Evolutionary conservation across 2,888 invertebrate species (phyloP), one percentile per base, ranked within the genome.

Genomic region (Agelastica alni): DNA sequence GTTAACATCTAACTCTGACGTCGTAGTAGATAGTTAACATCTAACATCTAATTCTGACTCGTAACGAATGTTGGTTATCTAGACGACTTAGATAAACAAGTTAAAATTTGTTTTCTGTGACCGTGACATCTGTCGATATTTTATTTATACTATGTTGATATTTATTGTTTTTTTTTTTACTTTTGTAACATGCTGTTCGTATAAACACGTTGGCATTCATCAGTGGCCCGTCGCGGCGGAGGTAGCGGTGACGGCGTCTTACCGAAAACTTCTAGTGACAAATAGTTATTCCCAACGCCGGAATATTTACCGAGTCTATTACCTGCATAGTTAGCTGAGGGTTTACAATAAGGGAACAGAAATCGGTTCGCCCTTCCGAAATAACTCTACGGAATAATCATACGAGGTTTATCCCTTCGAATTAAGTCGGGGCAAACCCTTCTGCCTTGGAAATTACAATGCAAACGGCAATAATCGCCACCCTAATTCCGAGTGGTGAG

Each of bases 341-440:
- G 37, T 36, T 46, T 46, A 36, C 14, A 10, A 4, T n/a, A 34
- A 22, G 45, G 45, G 22, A 5, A 10, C n/a, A n/a, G n/a, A n/a
- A n/a, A n/a, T n/a, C 5, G 13, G 9, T 17, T 12, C 46, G 22
- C 36, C 36, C 46, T 26, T 26, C 31, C 26, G 36, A 37, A 46
- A 46, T 46, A 46, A 46, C 46, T 36, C 46, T 46, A 46, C 46
- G 37, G 46, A 46, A 37, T 36, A 46, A 46, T 46, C 28, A 46
- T 46, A n/a, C 13, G 16, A 37, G 46, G 46, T 37, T 37, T 46
- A 46, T 46, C 46, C 46, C 16, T 46, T 46, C 37, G 28, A 46
- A 46, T 46, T 46, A 46, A 46, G 20, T 46, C 37, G 22, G 46
- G 46, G 26, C 46, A 14, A 46, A 16, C 46, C 46, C 26, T 26